These are phyloP conservation scores for Urocolius indicus DNA, from an alignment of 2,113 vertebrate species.

Conservation along the genomic window DNA sequence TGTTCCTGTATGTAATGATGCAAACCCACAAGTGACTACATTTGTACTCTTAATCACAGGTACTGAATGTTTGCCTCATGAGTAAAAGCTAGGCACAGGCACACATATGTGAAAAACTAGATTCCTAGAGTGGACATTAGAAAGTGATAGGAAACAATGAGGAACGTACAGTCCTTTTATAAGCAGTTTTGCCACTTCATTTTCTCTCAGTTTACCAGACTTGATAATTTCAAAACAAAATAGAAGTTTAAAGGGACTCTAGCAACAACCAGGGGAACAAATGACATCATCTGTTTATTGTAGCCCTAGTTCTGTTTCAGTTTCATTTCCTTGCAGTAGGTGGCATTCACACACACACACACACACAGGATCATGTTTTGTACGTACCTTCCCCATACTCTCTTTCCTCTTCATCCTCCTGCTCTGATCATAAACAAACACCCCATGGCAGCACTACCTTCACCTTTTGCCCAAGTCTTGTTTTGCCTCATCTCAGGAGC, in stretches of 20 bases:
- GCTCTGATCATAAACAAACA: neutral
- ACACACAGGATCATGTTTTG: neutral
- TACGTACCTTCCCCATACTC: constrained; percentile 18
- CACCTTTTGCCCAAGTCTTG: neutral
- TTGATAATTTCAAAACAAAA: neutral
- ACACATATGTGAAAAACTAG: accelerated
- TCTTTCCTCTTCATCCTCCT: constrained; percentile 2
- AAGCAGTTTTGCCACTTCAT: neutral
- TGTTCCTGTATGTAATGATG: neutral
- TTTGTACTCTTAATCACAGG: neutral
- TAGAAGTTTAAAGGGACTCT: neutral
- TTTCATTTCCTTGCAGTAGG: neutral
- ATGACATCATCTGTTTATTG: neutral
- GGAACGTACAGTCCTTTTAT: neutral
- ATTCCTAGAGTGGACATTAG: accelerated
- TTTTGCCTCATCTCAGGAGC: neutral
- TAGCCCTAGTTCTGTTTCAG: neutral
- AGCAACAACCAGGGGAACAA: neutral
- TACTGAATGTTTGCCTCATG: accelerated
- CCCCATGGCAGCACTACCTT: neutral
- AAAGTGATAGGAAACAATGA: neutral
- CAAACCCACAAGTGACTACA: neutral
- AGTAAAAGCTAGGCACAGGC: neutral
- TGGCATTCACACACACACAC: neutral
- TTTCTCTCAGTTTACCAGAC: neutral